Base-by-base conservation (phyloP, 1,140 invertebrate genomes). In the Maniola jurtina region DNA sequence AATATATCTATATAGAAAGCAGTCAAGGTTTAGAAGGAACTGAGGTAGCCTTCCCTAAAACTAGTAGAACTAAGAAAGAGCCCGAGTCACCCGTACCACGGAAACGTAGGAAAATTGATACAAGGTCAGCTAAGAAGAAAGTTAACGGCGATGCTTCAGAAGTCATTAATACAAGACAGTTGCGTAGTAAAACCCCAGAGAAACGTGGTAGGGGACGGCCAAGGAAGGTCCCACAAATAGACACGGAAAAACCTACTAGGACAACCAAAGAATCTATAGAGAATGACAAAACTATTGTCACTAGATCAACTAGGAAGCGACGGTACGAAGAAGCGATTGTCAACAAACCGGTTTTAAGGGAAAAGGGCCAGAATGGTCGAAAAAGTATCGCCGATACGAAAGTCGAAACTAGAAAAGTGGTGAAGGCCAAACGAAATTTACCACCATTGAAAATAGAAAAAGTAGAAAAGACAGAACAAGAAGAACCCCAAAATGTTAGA, bases 251-350 rank as follows among this genome's bases (percentile, higher is more conserved):
- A 42, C 73, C 73, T 15, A 65, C 73, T 3, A 76, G 81, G 48
- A 70, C 74, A 3, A 81, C 83, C n/a, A 88, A 90, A 67, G 88
- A 89, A 48, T 89, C 86, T 0, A 90, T 90, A 56, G 88, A 90
- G 61, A 90, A 90, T 47, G 86, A 90, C 5, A 88, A 87, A 61
- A 76, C 73, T 0, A 66, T 68, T 0, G 70, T 73, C 6, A 80
- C 75, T 0, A 75, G 81, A 60, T 69, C 68, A 0, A 88, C 85
- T 0, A 66, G 86, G 6, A 90, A 90, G 48, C 52, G 86, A 11
- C 76, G 74, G 25, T 65, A 79, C 50, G 86, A 86, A 7, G 86
- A 89, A 16, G 79, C 73, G 0, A 64, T 73, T 5, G 42, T 45
- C 1, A n/a, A 45, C 0, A 90, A 88, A 64, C 88, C 86, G 0